Percentiles rank a stretch among this genome's conserved stretches.
These are phyloP conservation scores for Coracias cyanogaster DNA, from an alignment of 2,797 vertebrate species.

Conservation along the genomic window DNA sequence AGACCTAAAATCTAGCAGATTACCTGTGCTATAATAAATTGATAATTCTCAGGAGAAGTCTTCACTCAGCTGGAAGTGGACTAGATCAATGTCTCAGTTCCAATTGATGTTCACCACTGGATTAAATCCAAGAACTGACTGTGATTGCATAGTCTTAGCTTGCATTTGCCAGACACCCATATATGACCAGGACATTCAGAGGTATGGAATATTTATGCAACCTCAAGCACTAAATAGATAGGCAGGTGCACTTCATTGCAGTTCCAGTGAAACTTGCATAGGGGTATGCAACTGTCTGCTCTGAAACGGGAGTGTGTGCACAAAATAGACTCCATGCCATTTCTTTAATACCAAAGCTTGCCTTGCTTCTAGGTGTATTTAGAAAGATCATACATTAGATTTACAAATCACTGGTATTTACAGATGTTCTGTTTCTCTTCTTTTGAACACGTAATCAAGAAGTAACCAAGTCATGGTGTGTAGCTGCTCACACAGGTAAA, in stretches of 20 bases:
- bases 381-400: not conserved
- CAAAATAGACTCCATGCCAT: not conserved
- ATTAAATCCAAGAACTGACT: not conserved
- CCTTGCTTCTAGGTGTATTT: not conserved
- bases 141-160: not conserved
- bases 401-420: not conserved
- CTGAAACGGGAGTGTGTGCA: not conserved
- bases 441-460: not conserved
- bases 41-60: constrained; percentile 12
- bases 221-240: not conserved
- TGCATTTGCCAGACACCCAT: not conserved
- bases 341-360: not conserved
- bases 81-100: not conserved
- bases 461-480: not conserved
- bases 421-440: not conserved
- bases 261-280: not conserved
- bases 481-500: not conserved
- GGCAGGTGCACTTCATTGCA: not conserved
- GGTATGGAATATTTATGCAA: not conserved
- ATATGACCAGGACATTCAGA: not conserved
- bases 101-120: not conserved
- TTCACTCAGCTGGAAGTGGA: not conserved
- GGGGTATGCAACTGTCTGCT: not conserved
- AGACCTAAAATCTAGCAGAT: not conserved
- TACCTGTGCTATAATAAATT: not conserved